Evolutionary conservation across 2,113 vertebrate species (phyloP).

Genomic region (Trichomycterus rosablanca): DNA sequence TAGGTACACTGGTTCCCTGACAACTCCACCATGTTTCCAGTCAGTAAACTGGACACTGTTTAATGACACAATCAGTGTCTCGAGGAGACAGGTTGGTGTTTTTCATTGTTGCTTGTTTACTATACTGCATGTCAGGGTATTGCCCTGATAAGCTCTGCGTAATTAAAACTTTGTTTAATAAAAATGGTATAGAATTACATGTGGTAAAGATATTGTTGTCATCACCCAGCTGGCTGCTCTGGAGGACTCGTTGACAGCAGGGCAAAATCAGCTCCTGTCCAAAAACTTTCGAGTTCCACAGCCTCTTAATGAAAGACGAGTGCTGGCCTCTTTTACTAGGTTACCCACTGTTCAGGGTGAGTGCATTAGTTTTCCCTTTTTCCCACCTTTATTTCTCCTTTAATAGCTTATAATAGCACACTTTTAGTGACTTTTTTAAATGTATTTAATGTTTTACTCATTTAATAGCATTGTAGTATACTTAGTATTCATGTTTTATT

Average conservation of each 20-base stretch:
- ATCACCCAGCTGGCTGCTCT: slow-evolving; percentile 44
- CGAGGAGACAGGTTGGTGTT: slow-evolving; percentile 64
- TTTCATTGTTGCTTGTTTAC: background rate
- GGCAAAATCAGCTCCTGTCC: slow-evolving; percentile 40
- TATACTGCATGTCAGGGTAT: background rate
- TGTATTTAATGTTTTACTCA: too few species aligned
- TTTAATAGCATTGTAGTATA: too few species aligned
- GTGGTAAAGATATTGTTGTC: background rate
- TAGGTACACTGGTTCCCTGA: slow-evolving; percentile 79
- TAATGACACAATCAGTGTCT: slow-evolving; percentile 75
- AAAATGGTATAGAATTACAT: background rate
- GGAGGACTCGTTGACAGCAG: slow-evolving; percentile 49
- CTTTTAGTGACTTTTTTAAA: too few species aligned
- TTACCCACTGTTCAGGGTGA: slow-evolving; percentile 4
- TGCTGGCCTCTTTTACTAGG: slow-evolving; percentile 47
- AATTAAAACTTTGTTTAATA: background rate
- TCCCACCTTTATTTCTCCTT: too few species aligned
- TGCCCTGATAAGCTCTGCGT: background rate
- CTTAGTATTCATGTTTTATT: too few species aligned
- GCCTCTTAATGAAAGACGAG: slow-evolving; percentile 43
- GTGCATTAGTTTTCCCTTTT: slow-evolving; percentile 6
- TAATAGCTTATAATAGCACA: too few species aligned
- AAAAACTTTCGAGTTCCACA: slow-evolving; percentile 52
- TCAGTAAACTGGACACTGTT: slow-evolving; percentile 82
- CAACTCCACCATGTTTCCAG: slow-evolving; percentile 78